These are phyloP conservation scores for Xenops minutus DNA, from an alignment of 2,797 vertebrate genomes.

Conservation along the genomic window DNA sequence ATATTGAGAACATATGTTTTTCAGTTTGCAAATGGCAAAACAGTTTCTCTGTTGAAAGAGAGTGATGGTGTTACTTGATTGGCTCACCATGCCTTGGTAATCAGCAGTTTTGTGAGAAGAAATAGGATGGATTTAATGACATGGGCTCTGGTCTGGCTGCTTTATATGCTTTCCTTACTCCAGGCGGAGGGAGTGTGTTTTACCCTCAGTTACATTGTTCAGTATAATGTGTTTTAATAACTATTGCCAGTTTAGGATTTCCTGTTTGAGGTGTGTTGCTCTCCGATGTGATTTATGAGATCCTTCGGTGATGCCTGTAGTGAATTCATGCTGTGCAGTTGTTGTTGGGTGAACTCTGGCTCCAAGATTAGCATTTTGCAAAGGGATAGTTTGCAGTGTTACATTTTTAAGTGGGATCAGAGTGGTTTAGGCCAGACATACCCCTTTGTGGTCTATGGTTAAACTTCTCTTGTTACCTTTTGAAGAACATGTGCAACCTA, in stretches of 20 bases:
- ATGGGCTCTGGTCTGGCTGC: constrained; percentile 5
- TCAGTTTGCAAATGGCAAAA: constrained; percentile 39
- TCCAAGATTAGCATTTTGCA: not conserved
- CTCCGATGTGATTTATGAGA: not conserved
- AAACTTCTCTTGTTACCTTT: not conserved
- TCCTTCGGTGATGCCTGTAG: not conserved
- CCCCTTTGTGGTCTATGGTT: not conserved
- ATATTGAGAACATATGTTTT: constrained; percentile 74
- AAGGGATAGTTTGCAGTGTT: not conserved
- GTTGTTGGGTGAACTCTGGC: not conserved
- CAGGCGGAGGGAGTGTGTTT: not conserved
- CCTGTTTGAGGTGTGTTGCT: constrained; percentile 39
- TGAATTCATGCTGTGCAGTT: not conserved
- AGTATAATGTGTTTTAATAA: not conserved
- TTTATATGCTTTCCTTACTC: not conserved
- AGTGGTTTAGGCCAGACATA: not conserved
- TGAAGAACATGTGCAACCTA: not conserved
- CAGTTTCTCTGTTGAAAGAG: constrained; percentile 60
- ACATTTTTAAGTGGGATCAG: not conserved
- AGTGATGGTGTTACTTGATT: constrained; percentile 37
- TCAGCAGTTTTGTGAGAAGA: not conserved
- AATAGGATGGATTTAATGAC: not conserved
- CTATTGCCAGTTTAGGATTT: constrained; percentile 23
- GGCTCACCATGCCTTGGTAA: constrained; percentile 14
- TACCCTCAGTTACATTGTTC: not conserved